Percentiles rank a stretch among this genome's conserved stretches.
Conservation (phyloP, 2,888 invertebrate species). For the Tethea ocularis region DNA sequence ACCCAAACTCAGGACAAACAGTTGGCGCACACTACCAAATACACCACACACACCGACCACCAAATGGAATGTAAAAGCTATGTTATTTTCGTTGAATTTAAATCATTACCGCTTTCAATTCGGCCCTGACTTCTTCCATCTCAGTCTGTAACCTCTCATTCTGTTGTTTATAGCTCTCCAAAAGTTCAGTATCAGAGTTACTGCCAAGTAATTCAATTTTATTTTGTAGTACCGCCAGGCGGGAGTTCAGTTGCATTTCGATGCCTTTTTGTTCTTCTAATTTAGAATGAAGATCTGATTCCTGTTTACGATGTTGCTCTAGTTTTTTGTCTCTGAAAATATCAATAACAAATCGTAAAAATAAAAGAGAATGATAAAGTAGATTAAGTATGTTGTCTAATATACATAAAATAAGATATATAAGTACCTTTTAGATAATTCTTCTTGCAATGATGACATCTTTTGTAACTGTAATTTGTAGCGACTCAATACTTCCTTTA, state of each 20-base stretch:
- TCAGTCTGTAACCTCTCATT: slow-evolving; percentile 64
- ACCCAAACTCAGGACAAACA: too few relatives aligned
- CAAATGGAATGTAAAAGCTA: too few relatives aligned
- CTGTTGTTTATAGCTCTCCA: slow-evolving; percentile 63
- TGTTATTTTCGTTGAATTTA: neutral
- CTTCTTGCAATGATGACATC: slow-evolving; percentile 64
- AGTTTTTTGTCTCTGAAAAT: slow-evolving; percentile 66
- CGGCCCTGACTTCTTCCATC: slow-evolving; percentile 57
- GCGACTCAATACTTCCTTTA: slow-evolving; percentile 70
- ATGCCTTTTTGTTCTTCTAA: slow-evolving; percentile 70
- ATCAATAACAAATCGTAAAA: too few relatives aligned
- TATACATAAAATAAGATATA: slow-evolving; percentile 10
- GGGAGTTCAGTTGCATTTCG: slow-evolving; percentile 71
- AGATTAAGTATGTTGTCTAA: too few relatives aligned
- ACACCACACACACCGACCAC: too few relatives aligned
- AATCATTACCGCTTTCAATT: slow-evolving; percentile 63
- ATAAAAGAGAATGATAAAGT: too few relatives aligned
- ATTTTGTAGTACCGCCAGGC: slow-evolving; percentile 67
- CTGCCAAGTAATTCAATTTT: slow-evolving; percentile 62
- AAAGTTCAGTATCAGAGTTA: slow-evolving; percentile 56
- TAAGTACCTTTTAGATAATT: slow-evolving; percentile 72
- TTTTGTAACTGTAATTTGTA: slow-evolving; percentile 72
- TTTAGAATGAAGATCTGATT: slow-evolving; percentile 62
- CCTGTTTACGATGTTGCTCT: slow-evolving; percentile 71
- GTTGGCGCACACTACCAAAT: too few relatives aligned